A percentile compares a stretch with the other conserved stretches of the same genome.
Evolutionary conservation across 1,140 invertebrate genomes (phyloP).

Genomic region (Parasteatoda tepidariorum): DNA sequence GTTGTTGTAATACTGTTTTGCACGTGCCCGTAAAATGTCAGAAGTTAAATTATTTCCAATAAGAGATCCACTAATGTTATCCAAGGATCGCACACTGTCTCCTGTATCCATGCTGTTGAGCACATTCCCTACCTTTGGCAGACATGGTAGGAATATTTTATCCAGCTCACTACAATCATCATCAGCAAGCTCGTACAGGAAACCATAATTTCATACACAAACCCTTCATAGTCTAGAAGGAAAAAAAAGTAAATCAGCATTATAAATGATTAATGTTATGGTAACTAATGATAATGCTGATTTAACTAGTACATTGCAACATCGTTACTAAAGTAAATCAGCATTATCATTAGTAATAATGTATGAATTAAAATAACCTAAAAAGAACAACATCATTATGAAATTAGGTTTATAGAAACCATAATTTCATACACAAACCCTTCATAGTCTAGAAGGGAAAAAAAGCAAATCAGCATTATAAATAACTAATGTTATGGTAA

Average conservation of each 20-base stretch:
- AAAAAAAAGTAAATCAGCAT: conserved; percentile 8
- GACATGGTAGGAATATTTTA: conserved; percentile 41
- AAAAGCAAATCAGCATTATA: not conserved
- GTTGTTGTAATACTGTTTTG: conserved; percentile 60
- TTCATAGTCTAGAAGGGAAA: conserved; percentile 42
- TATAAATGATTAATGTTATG: not conserved
- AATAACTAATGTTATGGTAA: not conserved
- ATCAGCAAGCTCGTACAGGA: not conserved
- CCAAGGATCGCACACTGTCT: conserved; percentile 41
- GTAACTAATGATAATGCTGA: not conserved
- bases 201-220: not conserved
- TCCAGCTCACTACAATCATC: conserved; percentile 16
- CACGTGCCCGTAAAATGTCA: conserved; percentile 54
- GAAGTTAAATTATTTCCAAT: conserved; percentile 59
- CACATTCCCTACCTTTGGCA: conserved; percentile 56
- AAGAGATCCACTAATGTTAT: conserved; percentile 49
- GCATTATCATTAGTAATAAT: no score
- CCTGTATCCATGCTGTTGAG: conserved; percentile 40
- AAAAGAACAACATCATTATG: no score
- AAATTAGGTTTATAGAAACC: no score
- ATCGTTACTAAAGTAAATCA: no score
- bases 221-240: conserved; percentile 24
- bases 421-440: not conserved
- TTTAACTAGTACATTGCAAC: no score
- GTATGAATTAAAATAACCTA: no score